Conservation (phyloP, 2,888 invertebrate genomes). For the Caenorhabditis afra region DNA sequence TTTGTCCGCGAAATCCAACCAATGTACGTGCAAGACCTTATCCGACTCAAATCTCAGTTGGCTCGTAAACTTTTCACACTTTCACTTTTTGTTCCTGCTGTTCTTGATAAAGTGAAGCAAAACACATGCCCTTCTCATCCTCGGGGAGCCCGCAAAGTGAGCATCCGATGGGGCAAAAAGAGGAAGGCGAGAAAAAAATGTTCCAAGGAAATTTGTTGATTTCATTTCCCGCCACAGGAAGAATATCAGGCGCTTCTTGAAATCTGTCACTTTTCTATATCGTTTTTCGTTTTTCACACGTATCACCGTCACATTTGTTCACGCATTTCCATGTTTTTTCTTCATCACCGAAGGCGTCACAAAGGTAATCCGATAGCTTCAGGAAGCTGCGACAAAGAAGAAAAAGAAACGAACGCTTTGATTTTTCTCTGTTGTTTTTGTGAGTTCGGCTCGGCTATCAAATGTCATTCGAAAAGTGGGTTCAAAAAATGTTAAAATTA, state of each 20-base stretch:
- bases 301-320: background rate
- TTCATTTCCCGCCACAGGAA: constrained; percentile 34
- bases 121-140: constrained; percentile 39
- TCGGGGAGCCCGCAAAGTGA: constrained; percentile 25
- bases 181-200: constrained; percentile 12
- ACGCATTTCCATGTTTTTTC: no score
- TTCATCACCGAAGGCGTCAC: no score
- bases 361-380: no score
- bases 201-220: constrained; percentile 34
- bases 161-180: background rate
- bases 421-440: background rate
- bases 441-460: background rate
- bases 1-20: no score
- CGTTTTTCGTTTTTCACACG: background rate
- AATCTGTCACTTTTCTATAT: background rate
- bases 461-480: background rate
- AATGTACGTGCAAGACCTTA: constrained; percentile 19
- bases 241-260: constrained; percentile 5
- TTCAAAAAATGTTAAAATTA: background rate
- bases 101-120: constrained; percentile 45
- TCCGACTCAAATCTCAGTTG: constrained; percentile 25
- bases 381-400: no score
- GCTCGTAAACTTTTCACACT: constrained; percentile 41
- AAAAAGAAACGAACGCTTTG: no score
- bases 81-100: constrained; percentile 35